Evolutionary conservation across 2,888 invertebrate genomes (phyloP).

Genomic region (Sphaerophoria rueppellii): DNA sequence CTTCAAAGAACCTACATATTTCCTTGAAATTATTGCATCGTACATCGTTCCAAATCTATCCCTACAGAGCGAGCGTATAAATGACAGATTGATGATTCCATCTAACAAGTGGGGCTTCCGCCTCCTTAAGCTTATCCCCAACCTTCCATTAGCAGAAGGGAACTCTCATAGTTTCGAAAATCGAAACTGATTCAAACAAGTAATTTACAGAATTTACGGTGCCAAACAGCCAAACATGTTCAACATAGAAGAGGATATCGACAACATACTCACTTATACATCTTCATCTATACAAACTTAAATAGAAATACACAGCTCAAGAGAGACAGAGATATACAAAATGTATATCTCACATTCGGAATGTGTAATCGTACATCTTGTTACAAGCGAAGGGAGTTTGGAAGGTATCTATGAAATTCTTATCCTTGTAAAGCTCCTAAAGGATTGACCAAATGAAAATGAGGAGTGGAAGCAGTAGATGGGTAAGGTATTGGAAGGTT

Average conservation of each 20-base stretch:
- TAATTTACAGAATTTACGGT: conserved; percentile 65
- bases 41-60: conserved; percentile 24
- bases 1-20: conserved; percentile 28
- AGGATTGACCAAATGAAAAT: not conserved
- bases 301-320: not conserved
- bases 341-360: conserved; percentile 40
- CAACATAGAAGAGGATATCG: conserved; percentile 32
- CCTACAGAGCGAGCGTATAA: conserved; percentile 18
- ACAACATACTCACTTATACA: not conserved
- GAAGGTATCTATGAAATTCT: conserved; percentile 4
- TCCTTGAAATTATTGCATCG: conserved; percentile 17
- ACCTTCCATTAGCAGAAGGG: not conserved
- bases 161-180: conserved; percentile 15
- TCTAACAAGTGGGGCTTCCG: conserved; percentile 45
- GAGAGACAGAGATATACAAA: not conserved
- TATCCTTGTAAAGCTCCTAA: conserved; percentile 24
- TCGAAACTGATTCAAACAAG: conserved; percentile 63
- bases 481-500: not conserved
- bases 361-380: conserved; percentile 67
- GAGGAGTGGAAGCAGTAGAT: not conserved
- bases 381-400: not conserved
- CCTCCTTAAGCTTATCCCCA: conserved; percentile 4
- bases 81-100: conserved; percentile 64
- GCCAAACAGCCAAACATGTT: conserved; percentile 8
- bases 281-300: too few species aligned